Evolutionary conservation across 2,113 vertebrate species (phyloP), one percentile per base, ranked within the genome.

Genomic region (Petromus typicus): DNA sequence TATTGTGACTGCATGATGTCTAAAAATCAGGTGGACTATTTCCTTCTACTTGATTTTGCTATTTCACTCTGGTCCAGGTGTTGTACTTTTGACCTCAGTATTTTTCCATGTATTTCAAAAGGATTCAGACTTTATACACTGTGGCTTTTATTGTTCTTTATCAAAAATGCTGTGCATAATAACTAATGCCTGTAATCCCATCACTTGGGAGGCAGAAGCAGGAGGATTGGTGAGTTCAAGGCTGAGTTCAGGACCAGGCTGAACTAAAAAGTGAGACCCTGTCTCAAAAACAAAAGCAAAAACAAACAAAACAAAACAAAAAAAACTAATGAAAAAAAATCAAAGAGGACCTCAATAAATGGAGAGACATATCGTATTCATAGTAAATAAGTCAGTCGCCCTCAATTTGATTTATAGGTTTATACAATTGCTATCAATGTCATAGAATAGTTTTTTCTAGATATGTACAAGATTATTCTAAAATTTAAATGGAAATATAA

Each of bases 1-100:
- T 88, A 73, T 1, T 94, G 10, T n/a, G 48, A 4, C 17, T 45
- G 20, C n/a, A 43, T 32, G 66, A 56, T 61, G 37, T 75, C 59
- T 93, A 93, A 43, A 93, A 86, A 32, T 88, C 54, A 96, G 7
- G 16, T 56, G 73, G 7, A 69, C 25, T 80, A 4, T 66, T 97
- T 93, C 23, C 76, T 80, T 56, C 30, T 22, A 61, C 80, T 95
- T 83, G 56, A 73, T 87, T 95, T 48, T 83, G 84, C 3, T 73
- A 79, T 94, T 84, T 61, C 40, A 73, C n/a, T n/a, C n/a, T n/a
- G n/a, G n/a, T n/a, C 43, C 59, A 82, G 43, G 9, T 93, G 12
- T 69, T 75, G 59, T 67, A 67, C 14, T 61, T 73, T 81, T 84
- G 59, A 76, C 30, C 45, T 71, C 54, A 61, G 16, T 61, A n/a